These are phyloP conservation scores for Eremophila alpestris DNA, from an alignment of 2,797 vertebrate species.

Conservation along the genomic window DNA sequence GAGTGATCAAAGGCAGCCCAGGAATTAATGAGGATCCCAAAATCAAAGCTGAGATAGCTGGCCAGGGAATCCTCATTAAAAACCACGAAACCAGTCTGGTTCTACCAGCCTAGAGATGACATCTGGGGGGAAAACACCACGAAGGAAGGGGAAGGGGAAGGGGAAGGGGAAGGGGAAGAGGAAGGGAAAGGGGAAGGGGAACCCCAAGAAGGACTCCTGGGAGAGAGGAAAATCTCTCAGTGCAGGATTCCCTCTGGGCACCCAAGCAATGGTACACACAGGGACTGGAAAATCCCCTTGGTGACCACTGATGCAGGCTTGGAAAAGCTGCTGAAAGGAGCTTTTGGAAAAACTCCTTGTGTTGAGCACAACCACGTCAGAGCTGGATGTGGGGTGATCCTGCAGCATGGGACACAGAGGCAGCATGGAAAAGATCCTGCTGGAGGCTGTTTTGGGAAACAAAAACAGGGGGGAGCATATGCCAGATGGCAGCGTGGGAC, in stretches of 20 bases:
- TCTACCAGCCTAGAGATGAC: background rate
- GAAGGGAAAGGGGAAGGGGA: fast-evolving
- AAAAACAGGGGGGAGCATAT: fast-evolving
- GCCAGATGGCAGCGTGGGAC: slow-evolving; percentile 49
- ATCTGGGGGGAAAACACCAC: background rate
- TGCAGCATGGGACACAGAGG: background rate
- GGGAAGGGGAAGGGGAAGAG: no score
- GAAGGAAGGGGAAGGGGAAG: no score
- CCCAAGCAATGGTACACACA: fast-evolving
- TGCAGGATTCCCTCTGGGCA: background rate
- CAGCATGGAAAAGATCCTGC: background rate
- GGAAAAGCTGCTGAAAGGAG: background rate
- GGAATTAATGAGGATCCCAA: background rate
- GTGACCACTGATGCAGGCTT: background rate
- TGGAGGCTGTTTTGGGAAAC: slow-evolving; percentile 16
- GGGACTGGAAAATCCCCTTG: background rate
- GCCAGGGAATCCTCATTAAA: background rate
- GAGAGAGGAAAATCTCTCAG: background rate
- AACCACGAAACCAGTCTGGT: background rate
- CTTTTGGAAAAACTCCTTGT: background rate
- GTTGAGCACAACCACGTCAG: background rate
- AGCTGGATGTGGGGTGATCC: background rate
- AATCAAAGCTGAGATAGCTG: background rate
- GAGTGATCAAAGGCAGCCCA: background rate
- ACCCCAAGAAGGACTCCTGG: background rate